Base-by-base conservation (phyloP, 2,113 vertebrate genomes). In the Oryzias javanicus region DNA sequence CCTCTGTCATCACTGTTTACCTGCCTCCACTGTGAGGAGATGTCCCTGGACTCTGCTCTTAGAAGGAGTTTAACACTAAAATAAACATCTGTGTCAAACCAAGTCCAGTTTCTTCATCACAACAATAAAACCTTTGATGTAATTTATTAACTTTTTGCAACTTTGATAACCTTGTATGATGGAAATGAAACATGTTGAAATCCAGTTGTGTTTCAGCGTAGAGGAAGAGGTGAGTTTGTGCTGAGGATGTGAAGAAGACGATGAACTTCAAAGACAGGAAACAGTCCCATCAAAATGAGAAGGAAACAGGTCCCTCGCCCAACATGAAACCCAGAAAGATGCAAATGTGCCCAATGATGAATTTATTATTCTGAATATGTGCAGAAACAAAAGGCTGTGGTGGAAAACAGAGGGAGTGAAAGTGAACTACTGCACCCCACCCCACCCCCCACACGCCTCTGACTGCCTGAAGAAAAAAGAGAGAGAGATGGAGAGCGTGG, bases 351-450 rank as follows among this genome's bases (percentile, higher is more conserved):
- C 71, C 74, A 72, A 83, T 76, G 65, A 74, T 60, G 74, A 73
- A 86, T 87, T 78, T 86, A 83, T 81, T 85, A 88, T 84, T 84
- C 82, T 60, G 78, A 87, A 80, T 84, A 77, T 83, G 76, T 68
- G 85, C 55, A 42, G 82, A 85, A 84, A 88, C 79, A 86, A 87
- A 88, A 87, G 81, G 70, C 70, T 78, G 16, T 59, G 65, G 16
- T 59, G 65, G 57, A 75, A 83, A 84, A 81, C 76, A 76, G 58
- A 75, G 68, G 47, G 73, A 79, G 82, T 70, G 69, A 73, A 83
- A 79, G 74, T 84, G 76, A 77, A 85, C 80, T 75, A 78, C 80
- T 81, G 35, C 35, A 2, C 35, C 35, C 71, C 67, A 70, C 77
- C 79, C 65, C 14, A 10, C 60, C 74, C 55, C 35, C 25, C 25